phyloP scores from a whole-genome alignment of 2,113 vertebrate species.

The Hippocampus guttulatus region DNA sequence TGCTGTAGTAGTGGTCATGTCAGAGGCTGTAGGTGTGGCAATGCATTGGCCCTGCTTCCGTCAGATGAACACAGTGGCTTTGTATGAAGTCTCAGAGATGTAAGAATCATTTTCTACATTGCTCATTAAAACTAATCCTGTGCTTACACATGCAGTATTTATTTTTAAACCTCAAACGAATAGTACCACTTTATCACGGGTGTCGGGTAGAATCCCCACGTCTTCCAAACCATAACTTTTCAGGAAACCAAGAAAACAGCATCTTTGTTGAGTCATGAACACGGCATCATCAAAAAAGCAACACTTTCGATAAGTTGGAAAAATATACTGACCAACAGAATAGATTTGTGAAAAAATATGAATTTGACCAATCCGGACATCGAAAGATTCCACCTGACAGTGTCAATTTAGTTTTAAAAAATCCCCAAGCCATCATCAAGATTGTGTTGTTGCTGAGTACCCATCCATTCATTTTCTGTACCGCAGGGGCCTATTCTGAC shows the following conservation, averaged over 20 bases:
- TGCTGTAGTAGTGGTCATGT: neutral
- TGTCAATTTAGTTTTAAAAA: too few species aligned
- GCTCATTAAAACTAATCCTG: neutral
- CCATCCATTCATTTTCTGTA: too few species aligned
- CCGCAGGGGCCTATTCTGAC: too few species aligned
- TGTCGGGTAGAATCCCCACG: neutral
- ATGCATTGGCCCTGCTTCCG: neutral
- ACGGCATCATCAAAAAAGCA: neutral
- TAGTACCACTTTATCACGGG: neutral
- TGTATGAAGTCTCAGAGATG: neutral
- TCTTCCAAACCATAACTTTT: neutral
- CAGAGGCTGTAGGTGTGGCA: neutral
- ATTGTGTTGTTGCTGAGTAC: too few species aligned
- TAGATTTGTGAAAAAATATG: neutral
- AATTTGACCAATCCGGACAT: neutral
- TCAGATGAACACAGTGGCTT: neutral
- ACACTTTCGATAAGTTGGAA: neutral
- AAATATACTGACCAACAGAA: too few species aligned
- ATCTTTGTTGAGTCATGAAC: neutral
- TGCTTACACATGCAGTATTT: neutral
- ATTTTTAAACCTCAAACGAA: too few species aligned
- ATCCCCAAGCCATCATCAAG: too few species aligned
- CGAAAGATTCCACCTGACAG: too few species aligned
- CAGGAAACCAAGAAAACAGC: neutral
- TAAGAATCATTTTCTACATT: neutral